Evolutionary conservation across 2,888 invertebrate genomes (phyloP).

Genomic region (Glyphotaelius pellucidus): DNA sequence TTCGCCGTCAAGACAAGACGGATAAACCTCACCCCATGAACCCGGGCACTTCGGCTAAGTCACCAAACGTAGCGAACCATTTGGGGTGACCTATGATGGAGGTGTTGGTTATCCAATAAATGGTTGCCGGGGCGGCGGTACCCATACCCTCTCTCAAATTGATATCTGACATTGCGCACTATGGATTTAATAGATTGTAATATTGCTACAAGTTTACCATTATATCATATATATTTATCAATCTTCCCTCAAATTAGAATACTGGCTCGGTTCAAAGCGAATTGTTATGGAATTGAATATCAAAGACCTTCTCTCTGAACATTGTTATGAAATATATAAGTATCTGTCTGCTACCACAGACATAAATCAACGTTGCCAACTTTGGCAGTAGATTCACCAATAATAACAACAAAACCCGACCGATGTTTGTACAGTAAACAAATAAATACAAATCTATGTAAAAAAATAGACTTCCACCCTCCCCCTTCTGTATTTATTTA

Average conservation of each 20-base stretch:
- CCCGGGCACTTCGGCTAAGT: too few relatives aligned
- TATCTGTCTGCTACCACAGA: constrained; percentile 29
- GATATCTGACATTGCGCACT: background rate
- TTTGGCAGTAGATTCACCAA: constrained; percentile 35
- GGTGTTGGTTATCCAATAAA: too few relatives aligned
- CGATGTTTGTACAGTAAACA: constrained; percentile 59
- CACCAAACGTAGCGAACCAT: too few relatives aligned
- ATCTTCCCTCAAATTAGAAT: background rate
- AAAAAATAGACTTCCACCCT: constrained; percentile 54
- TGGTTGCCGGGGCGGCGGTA: too few relatives aligned
- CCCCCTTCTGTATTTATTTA: constrained; percentile 58
- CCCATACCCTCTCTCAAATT: too few relatives aligned
- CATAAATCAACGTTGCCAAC: constrained; percentile 49
- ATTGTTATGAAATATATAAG: background rate
- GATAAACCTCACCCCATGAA: too few relatives aligned
- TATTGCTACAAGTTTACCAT: background rate
- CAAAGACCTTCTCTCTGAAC: constrained; percentile 17
- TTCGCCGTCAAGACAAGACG: too few relatives aligned
- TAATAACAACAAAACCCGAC: constrained; percentile 36
- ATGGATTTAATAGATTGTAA: background rate
- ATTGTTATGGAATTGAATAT: constrained; percentile 9
- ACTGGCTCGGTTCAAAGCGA: background rate
- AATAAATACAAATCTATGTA: constrained; percentile 61
- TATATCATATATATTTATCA: background rate
- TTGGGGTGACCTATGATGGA: too few relatives aligned